Conservation (phyloP, 2,888 invertebrate species). For the Chaetogeoica ovagalla region DNA sequence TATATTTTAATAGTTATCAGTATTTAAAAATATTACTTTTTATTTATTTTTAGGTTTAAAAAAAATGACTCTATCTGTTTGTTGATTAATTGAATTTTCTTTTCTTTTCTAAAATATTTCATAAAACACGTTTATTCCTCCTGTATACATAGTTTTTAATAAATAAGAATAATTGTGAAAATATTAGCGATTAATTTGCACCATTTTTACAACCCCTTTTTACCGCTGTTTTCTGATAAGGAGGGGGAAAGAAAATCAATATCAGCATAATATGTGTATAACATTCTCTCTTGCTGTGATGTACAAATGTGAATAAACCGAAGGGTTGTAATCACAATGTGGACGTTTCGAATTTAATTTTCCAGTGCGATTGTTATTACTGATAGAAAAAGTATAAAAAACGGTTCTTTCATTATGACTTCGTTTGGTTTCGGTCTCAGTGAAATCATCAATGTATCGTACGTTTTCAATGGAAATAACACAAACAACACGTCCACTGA, state of each 20-base stretch:
- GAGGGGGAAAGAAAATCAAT: slow-evolving; percentile 48
- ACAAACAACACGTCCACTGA: slow-evolving; percentile 21
- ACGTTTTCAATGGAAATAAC: slow-evolving; percentile 1
- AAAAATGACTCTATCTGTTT: not conserved
- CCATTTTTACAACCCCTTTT: slow-evolving; percentile 13
- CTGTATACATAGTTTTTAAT: not conserved
- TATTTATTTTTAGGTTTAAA: not conserved
- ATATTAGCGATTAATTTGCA: not conserved
- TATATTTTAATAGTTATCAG: slow-evolving; percentile 16
- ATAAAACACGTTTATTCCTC: not conserved
- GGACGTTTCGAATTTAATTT: not conserved
- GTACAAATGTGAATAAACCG: not conserved
- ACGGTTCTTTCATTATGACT: slow-evolving; percentile 10
- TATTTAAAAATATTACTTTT: slow-evolving; percentile 3
- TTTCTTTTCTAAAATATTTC: not conserved
- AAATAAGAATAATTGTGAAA: slow-evolving; percentile 1
- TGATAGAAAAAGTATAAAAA: not conserved
- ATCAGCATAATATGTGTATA: not conserved
- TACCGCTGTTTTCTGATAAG: slow-evolving; percentile 16
- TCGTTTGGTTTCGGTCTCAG: slow-evolving; percentile 40
- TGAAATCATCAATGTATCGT: slow-evolving; percentile 27
- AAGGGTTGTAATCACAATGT: not conserved
- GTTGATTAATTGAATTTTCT: not conserved
- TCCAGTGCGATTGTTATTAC: not conserved
- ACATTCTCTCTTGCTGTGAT: too few relatives aligned